Base-by-base conservation (phyloP, 1,140 invertebrate genomes). In the Saccostrea cuccullata region DNA sequence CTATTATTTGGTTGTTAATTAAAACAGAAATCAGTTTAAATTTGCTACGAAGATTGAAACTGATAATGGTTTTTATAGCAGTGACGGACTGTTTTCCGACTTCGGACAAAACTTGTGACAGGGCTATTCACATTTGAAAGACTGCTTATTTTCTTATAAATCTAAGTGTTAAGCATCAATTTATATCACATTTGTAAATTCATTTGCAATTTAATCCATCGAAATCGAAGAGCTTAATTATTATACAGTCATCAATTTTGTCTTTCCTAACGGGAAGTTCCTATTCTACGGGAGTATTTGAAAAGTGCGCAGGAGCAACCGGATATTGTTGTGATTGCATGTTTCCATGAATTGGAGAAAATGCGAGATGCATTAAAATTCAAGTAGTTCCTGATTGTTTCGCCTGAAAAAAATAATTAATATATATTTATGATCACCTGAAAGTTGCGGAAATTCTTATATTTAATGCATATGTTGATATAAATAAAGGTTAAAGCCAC, bases 341-440 rank as follows among this genome's bases (percentile, higher is more conserved):
- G 13, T 77, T 77, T 77, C 70, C 70, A 77, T 77, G 70, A 77
- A 77, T 30, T 36, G 70, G 70, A 36, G 70, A 77, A 77, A 77
- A 77, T 77, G 30, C 26, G 70, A 77, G 70, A 77, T 77, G 26
- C 15, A 77, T 77, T 30, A 77, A 77, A n/a, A 36, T 77, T 77
- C 30, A 36, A 77, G 70, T 77, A 36, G 70, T 77, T 77, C 70
- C 70, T 77, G 70, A 77, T 77, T 77, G 15, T 77, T 77, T 77
- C 26, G 70, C 26, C 13, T 26, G 26, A 13, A 77, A 30, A 36
- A 36, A 30, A 77, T 64, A 64, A 64, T 64, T 64, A n/a, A 64
- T 64, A 20, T 60, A 17, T 36, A 36, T 26, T n/a, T n/a, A 36
- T 47, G 47, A 47, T 47, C 70, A 77, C 70, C 70, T 77, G 26